Base-by-base conservation (phyloP, 1,140 invertebrate species). In the Papilio aristodemus region DNA sequence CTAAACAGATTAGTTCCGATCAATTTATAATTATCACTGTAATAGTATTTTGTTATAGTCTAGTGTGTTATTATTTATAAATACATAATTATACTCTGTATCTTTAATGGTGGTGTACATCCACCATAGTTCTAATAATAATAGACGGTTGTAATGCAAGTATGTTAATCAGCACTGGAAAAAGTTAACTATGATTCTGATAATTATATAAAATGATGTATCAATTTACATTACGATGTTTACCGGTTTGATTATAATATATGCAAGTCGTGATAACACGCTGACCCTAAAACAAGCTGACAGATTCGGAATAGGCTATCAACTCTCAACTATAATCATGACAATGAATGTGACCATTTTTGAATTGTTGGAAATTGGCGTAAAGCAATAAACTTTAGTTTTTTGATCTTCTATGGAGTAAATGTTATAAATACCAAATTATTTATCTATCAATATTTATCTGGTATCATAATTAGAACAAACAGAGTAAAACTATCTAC, bases 291-390 rank as follows among this genome's bases (percentile, higher is more conserved):
- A 69, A 27, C 43, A 36, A 67, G 67, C 41, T 72, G 69, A 75
- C 70, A 68, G 69, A 72, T 73, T 71, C 25, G 70, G 71, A 60
- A 73, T 72, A 66, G 68, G 69, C 72, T 76, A 78, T 74, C 70
- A 43, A 54, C 14, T 37, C 36, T 62, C n/a, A 38, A 36, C 58
- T 60, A 0, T n/a, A 50, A 38, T 38, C 25, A 37, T 9, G 8
- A 10, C 14, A 62, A 27, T 32, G 11, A 14, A 38, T 60, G 10
- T 4, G 22, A 22, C 3, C 19, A 9, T 50, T 50, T 50, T 54
- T 3, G 8, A 1, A 54, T 22, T 22, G 19, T 32, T 32, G 27
- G 2, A 32, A 3, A 6, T 32, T 32, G 2, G 27, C 27, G 27
- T 3, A 32, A 32, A 32, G 6, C 2, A 32, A 32, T 6, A 32